Percentiles rank a stretch among this genome's conserved stretches.
phyloP scores from a whole-genome alignment of 1,140 invertebrate genomes.

The Sycophaga agraensis region DNA sequence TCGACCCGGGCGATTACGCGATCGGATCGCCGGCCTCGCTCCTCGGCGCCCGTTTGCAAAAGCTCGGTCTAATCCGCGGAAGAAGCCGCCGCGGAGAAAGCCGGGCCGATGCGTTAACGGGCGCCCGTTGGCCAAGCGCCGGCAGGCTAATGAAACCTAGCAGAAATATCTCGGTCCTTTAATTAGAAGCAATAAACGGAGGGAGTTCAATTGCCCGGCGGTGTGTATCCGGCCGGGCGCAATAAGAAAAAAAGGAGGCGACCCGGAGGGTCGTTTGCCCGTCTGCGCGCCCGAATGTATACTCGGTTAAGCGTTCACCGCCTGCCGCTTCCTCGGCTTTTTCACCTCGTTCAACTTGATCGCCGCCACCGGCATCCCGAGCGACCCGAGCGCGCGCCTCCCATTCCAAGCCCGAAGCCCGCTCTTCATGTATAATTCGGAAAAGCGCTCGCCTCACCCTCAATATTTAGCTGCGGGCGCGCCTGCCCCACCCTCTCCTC shows the following conservation, averaged over 20 bases:
- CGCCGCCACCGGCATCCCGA: not conserved
- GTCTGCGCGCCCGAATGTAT: conserved; percentile 38
- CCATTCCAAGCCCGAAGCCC: no score
- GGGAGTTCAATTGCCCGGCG: conserved; percentile 53
- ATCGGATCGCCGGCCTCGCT: no score
- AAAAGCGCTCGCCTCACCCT: not conserved
- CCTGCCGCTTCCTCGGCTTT: not conserved
- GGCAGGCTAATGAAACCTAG: conserved; percentile 55
- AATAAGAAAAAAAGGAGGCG: conserved; percentile 7
- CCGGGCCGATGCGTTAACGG: no score
- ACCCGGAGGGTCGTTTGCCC: conserved; percentile 23
- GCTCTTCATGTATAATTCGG: conserved; percentile 24
- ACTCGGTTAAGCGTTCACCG: not conserved
- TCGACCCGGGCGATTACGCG: not conserved
- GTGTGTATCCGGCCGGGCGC: conserved; percentile 42
- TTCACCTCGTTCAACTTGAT: not conserved
- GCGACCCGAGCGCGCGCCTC: no score
- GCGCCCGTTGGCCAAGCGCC: no score
- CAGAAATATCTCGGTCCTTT: conserved; percentile 56
- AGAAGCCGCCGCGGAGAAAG: no score
- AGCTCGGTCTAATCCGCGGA: no score
- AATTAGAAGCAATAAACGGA: conserved; percentile 57
- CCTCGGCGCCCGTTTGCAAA: no score
- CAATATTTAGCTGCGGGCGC: not conserved
- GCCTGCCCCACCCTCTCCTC: no score